These are phyloP conservation scores for Eubucco bourcierii DNA, from an alignment of 2,113 vertebrate species.

Conservation along the genomic window DNA sequence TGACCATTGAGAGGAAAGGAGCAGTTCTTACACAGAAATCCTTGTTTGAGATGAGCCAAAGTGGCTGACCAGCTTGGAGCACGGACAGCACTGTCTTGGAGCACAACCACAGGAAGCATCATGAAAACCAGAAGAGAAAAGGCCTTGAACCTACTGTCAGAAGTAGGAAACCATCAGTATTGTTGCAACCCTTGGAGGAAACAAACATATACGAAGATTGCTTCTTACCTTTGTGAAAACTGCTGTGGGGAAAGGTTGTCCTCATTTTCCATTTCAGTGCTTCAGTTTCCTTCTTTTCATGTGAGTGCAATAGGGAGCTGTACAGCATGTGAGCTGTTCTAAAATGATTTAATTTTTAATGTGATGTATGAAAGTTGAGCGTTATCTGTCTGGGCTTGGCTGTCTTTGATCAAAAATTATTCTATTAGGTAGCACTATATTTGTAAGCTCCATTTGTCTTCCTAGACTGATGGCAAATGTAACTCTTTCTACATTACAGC, in stretches of 20 bases:
- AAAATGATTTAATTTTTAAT: background rate
- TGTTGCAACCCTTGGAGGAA: background rate
- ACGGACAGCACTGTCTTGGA: background rate
- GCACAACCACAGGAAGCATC: background rate
- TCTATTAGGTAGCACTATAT: background rate
- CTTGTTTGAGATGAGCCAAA: background rate
- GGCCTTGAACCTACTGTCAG: background rate
- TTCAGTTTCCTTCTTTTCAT: background rate
- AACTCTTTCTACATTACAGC: background rate
- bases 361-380: background rate
- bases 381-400: background rate
- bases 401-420: background rate
- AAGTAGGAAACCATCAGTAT: background rate
- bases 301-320: background rate
- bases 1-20: background rate
- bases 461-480: fast-evolving
- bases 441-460: background rate
- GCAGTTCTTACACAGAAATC: background rate
- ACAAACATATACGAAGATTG: background rate
- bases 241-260: background rate
- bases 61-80: background rate
- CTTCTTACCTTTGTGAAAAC: background rate
- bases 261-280: background rate
- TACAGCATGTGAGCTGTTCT: background rate
- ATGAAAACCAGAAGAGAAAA: conserved; percentile 1